Percentiles rank a stretch among this genome's conserved stretches.
Conservation (phyloP, 2,888 invertebrate species). For the Catocala fraxini region DNA sequence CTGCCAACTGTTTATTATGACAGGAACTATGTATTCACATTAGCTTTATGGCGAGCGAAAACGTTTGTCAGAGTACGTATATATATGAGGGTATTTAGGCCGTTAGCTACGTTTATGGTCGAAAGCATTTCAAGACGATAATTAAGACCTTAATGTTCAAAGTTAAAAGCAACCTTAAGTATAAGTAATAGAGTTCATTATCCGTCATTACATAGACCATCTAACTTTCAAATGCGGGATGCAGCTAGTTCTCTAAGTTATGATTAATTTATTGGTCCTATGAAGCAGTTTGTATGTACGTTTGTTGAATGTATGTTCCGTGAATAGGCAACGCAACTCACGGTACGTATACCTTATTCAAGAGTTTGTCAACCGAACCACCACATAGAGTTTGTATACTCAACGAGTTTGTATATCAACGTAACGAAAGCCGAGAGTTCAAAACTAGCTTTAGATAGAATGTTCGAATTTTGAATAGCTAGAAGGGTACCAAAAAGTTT, state of each 20-base stretch:
- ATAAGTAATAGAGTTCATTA: constrained; percentile 24
- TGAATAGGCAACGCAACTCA: background rate
- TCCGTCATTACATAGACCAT: constrained; percentile 16
- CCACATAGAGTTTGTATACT: too few species aligned
- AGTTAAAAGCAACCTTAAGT: constrained; percentile 24
- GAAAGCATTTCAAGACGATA: constrained; percentile 56
- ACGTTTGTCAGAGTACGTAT: constrained; percentile 47
- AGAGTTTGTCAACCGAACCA: too few species aligned
- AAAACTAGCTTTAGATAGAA: too few species aligned
- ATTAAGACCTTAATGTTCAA: constrained; percentile 41
- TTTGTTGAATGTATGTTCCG: constrained; percentile 2
- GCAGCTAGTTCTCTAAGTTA: constrained; percentile 58
- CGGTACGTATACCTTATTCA: too few species aligned
- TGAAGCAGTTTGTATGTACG: constrained; percentile 35
- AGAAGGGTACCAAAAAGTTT: too few species aligned
- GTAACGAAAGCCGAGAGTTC: too few species aligned
- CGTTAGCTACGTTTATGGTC: constrained; percentile 53
- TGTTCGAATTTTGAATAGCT: too few species aligned
- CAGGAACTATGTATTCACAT: constrained; percentile 11
- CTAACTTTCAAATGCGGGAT: constrained; percentile 51
- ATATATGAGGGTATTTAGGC: constrained; percentile 42
- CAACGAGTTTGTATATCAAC: too few species aligned
- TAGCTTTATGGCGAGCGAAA: constrained; percentile 17
- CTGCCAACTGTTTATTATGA: background rate
- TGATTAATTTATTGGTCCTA: constrained; percentile 60